These are phyloP conservation scores for Pseudachorutes palmiensis DNA, from an alignment of 1,140 invertebrate species.

Conservation along the genomic window DNA sequence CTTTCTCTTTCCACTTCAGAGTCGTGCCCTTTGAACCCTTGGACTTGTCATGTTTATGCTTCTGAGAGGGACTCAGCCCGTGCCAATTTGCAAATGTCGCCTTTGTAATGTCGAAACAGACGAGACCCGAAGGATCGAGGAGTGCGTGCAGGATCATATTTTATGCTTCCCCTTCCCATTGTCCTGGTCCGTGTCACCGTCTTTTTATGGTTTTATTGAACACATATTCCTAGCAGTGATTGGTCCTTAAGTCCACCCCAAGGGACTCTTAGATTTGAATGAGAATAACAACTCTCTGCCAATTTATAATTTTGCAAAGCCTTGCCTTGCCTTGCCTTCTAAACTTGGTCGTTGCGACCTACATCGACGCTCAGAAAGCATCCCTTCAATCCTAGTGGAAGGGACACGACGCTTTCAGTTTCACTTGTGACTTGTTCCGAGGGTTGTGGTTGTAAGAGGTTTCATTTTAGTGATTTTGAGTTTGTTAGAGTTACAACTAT, in stretches of 20 bases:
- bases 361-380: neutral
- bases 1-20: too few species aligned
- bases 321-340: neutral
- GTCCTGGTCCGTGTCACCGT: neutral
- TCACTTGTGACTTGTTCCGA: too few species aligned
- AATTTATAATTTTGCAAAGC: neutral
- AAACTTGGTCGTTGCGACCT: neutral
- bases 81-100: neutral
- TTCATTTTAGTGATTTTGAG: too few species aligned
- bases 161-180: neutral
- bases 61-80: neutral
- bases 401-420: too few species aligned
- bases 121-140: neutral
- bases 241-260: neutral
- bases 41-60: too few species aligned
- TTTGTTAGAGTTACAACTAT: too few species aligned
- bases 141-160: neutral
- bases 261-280: neutral
- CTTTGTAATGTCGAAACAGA: neutral
- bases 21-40: too few species aligned
- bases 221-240: neutral
- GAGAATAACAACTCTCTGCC: neutral
- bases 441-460: too few species aligned
- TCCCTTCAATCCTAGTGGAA: too few species aligned
- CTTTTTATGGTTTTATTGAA: neutral